Evolutionary conservation across 2,797 vertebrate species (phyloP), one percentile per base, ranked within the genome.

Genomic region (Lindbergichthys nudifrons): DNA sequence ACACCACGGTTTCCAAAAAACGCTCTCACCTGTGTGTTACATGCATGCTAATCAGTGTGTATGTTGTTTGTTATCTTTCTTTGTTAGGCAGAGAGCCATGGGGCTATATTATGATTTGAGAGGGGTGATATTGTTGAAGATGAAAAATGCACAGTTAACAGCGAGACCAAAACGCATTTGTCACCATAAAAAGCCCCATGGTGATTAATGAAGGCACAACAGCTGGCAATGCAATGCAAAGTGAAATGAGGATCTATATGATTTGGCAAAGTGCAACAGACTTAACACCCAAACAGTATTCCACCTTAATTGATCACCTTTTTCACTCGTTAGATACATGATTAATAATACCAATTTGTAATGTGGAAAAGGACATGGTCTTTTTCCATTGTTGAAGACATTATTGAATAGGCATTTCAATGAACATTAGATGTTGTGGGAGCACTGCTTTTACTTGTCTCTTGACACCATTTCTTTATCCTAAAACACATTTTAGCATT

Each of bases 201-300:
- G 78, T 85, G 85, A 93, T 86, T 86, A 79, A 90, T 88, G 85
- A 88, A 85, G 77, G 75, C 84, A 82, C 81, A 87, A 82, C 85
- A 89, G 79, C 86, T 88, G 87, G 86, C 76, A 85, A 85, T 83
- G 73, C 87, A 85, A 86, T 89, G 84, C 80, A 86, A 86, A 79
- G 78, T 81, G 77, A 89, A 86, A 89, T 87, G 80, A 87, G 68
- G 64, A 84, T 87, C 75, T 80, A 74, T 86, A 70, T 82, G n/a
- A 75, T 83, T 81, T 86, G 73, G 78, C 79, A 79, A 85, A 73
- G 71, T 80, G 58, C 76, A 79, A 77, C 75, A 78, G 60, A 80
- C 47, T 76, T 69, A 67, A 80, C 46, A 76, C 56, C 56, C 68
- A 65, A 73, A 78, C 75, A 57, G 32, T 74, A 79, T 79, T 78